A percentile compares a stretch with the other conserved stretches of the same genome.
These are phyloP conservation scores for Corythornis vintsioides DNA, from an alignment of 2,113 vertebrate genomes.

Conservation along the genomic window DNA sequence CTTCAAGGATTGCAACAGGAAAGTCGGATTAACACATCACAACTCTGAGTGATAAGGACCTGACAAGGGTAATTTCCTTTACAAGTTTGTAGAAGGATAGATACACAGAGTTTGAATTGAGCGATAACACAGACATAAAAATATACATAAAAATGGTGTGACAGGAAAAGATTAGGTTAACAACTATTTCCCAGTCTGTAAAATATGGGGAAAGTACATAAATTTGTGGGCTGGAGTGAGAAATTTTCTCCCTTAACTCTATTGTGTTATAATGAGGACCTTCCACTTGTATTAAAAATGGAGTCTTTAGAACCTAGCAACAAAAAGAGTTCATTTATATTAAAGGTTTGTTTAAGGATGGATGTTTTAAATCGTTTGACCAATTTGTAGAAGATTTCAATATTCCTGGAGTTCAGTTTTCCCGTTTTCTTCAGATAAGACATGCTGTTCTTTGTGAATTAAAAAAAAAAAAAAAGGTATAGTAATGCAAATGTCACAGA, in stretches of 20 bases:
- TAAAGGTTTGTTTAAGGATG: slow-evolving; percentile 67
- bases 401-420: slow-evolving; percentile 67
- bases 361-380: slow-evolving; percentile 66
- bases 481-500: slow-evolving; percentile 78
- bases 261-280: slow-evolving; percentile 72
- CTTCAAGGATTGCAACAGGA: neutral
- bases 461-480: slow-evolving; percentile 60
- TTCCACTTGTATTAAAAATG: slow-evolving; percentile 66
- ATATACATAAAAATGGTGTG: slow-evolving; percentile 51
- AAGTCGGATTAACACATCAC: slow-evolving; percentile 17
- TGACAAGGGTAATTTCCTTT: slow-evolving; percentile 33
- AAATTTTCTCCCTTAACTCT: slow-evolving; percentile 72
- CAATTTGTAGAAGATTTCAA: slow-evolving; percentile 64
- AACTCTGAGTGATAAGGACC: slow-evolving; percentile 10
- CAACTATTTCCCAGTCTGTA: slow-evolving; percentile 63
- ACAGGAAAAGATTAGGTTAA: slow-evolving; percentile 65
- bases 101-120: slow-evolving; percentile 23
- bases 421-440: slow-evolving; percentile 33
- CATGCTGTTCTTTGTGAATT: slow-evolving; percentile 70
- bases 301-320: slow-evolving; percentile 62
- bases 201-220: slow-evolving; percentile 65
- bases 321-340: slow-evolving; percentile 69
- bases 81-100: neutral
- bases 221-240: slow-evolving; percentile 73
- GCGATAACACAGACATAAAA: slow-evolving; percentile 47